These are phyloP conservation scores for Ceratosolen fusciceps DNA, from an alignment of 1,140 invertebrate species.

Conservation along the genomic window DNA sequence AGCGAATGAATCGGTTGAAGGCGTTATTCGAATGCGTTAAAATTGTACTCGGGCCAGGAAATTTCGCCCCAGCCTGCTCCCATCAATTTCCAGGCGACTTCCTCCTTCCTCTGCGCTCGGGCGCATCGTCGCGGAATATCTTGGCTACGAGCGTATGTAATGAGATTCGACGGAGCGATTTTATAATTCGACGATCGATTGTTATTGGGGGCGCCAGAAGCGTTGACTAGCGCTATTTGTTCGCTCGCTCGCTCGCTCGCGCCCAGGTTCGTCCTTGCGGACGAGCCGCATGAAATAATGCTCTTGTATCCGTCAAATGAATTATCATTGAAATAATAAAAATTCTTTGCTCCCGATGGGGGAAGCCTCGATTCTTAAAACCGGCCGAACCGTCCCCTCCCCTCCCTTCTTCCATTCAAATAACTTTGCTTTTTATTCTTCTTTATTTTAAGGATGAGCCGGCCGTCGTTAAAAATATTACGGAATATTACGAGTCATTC, in stretches of 20 bases:
- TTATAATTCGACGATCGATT: not conserved
- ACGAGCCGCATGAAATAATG: no score
- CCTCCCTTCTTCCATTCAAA: no score
- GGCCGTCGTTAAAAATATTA: not conserved
- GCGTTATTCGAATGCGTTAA: no score
- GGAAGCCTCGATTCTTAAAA: no score
- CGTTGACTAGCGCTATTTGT: not conserved
- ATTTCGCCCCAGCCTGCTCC: not conserved
- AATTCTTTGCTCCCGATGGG: not conserved
- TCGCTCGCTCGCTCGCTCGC: no score
- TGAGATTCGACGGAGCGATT: not conserved
- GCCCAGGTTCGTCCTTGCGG: no score
- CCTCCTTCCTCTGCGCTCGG: no score
- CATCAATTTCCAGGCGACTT: not conserved
- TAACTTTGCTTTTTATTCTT: no score
- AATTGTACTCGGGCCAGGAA: no score
- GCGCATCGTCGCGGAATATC: not conserved
- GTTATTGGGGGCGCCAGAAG: not conserved
- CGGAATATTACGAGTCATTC: not conserved
- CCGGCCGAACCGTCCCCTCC: no score
- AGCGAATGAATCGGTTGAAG: no score
- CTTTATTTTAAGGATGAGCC: not conserved
- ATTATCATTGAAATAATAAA: not conserved
- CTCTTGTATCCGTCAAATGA: not conserved
- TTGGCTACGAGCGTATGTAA: not conserved